phyloP scores from a whole-genome alignment of 2,113 vertebrate species.

The Trochalopteron elliotii region DNA sequence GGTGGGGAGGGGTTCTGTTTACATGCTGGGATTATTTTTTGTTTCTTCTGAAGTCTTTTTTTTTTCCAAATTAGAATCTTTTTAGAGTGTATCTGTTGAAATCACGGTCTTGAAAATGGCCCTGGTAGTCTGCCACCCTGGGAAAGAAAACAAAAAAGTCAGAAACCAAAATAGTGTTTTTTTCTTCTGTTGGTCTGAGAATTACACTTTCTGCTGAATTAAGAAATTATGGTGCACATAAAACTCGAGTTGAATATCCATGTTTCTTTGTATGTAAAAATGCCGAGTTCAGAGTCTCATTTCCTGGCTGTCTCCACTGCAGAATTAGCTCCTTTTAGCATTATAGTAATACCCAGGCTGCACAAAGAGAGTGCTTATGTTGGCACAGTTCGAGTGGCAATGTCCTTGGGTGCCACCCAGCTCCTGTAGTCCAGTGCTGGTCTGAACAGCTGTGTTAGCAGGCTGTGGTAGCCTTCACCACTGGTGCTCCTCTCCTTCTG shows the following conservation, averaged over 20 bases:
- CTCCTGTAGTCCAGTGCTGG: accelerated
- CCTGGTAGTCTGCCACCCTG: neutral
- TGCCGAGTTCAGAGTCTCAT: neutral
- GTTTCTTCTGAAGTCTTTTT: neutral
- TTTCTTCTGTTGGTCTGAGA: neutral
- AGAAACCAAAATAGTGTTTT: neutral
- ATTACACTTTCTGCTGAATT: neutral
- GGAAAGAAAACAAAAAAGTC: neutral
- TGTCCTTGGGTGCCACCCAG: neutral
- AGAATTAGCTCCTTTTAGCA: neutral
- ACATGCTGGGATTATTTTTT: neutral
- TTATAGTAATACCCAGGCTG: neutral
- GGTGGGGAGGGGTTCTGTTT: neutral
- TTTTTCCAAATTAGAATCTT: neutral
- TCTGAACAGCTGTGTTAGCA: neutral
- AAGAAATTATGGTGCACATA: neutral
- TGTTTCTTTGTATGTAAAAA: neutral
- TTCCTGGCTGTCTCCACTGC: conserved; percentile 11
- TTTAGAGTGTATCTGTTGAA: neutral
- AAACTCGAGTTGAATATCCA: neutral
- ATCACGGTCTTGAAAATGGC: neutral
- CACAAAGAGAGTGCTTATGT: neutral
- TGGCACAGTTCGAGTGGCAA: neutral
- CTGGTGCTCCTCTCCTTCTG: neutral
- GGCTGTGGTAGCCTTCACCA: neutral